Base-by-base conservation (phyloP, 2,113 vertebrate genomes). In the Sterrhoptilus dennistouni region DNA sequence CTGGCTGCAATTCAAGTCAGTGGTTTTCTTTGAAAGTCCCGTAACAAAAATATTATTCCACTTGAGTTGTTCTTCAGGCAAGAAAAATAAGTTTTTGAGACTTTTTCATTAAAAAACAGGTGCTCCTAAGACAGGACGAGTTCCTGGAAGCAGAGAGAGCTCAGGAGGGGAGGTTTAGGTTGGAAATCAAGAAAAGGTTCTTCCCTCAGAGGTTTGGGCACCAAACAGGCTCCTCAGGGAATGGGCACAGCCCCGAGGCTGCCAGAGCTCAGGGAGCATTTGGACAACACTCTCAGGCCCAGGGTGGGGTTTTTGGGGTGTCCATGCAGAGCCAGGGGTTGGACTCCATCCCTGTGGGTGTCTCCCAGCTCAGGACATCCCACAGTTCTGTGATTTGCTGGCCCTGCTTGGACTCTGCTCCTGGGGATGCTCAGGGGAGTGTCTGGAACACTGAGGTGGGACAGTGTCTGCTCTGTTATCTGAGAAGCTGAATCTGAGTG, bases 111-210 rank as follows among this genome's bases (percentile, higher is more conserved):
- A 33, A 33, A 31, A 50, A 27, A 2, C 21, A 28, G 28, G 19
- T 78, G 45, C 28, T 47, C 0, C 0, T 53, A 38, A 6, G 45
- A 14, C 45, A 77, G 15, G 49, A n/a, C 0, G 2, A 24, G 15
- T 24, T 52, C 52, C 60, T 82, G 69, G 28, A 28, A 59, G n/a
- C 60, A 44, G 52, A 19, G 11, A 16, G 22, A 17, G 33, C 27
- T 33, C 18, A 11, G 11, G 10, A 52, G 33, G 6, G 16, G 15
- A 66, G 52, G 9, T 29, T 52, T 59, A 29, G 36, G 33, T 23
- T 60, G 77, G 38, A 25, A 14, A 38, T 53, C 20, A 29, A n/a
- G 77, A 27, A n/a, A 53, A 66, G 12, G 5, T 21, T 59, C 12
- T 38, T 59, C 45, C 14, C 13, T 6, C 38, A 45, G 36, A 9